Evolutionary conservation across 2,888 invertebrate species (phyloP).

Genomic region (Tanytarsus gracilentus): DNA sequence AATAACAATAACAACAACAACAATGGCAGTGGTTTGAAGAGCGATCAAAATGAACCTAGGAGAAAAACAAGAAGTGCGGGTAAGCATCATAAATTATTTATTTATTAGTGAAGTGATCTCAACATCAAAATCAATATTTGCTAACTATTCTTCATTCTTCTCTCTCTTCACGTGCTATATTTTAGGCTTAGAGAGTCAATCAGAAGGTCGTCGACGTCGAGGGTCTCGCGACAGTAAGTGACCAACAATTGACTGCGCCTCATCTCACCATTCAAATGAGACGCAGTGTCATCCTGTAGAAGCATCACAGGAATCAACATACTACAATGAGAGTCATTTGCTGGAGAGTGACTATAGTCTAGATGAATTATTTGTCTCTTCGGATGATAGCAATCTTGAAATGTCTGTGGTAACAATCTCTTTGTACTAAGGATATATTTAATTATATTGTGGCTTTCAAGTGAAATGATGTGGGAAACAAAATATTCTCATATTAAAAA

Average conservation of each 20-base stretch:
- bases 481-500: no score
- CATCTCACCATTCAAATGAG: constrained; percentile 37
- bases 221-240: constrained; percentile 67
- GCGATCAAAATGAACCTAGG: constrained; percentile 33
- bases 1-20: constrained; percentile 30
- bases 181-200: constrained; percentile 37
- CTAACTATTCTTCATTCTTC: neutral
- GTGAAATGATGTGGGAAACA: no score
- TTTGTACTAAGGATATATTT: constrained; percentile 22
- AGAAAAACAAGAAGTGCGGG: constrained; percentile 65
- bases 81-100: constrained; percentile 35
- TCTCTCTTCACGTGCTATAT: neutral
- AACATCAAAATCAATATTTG: neutral
- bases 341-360: constrained; percentile 22
- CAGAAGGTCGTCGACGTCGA: constrained; percentile 49
- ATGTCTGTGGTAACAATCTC: constrained; percentile 30
- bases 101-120: neutral
- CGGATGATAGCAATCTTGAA: constrained; percentile 28
- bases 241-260: constrained; percentile 50
- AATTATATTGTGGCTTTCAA: neutral
- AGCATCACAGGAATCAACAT: constrained; percentile 20
- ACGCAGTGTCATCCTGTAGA: constrained; percentile 22
- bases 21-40: constrained; percentile 34
- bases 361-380: constrained; percentile 28
- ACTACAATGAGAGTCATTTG: constrained; percentile 16